Evolutionary conservation across 2,797 vertebrate genomes (phyloP), one percentile per base, ranked within the genome.

Genomic region (Phrynocephalus guinanensis): DNA sequence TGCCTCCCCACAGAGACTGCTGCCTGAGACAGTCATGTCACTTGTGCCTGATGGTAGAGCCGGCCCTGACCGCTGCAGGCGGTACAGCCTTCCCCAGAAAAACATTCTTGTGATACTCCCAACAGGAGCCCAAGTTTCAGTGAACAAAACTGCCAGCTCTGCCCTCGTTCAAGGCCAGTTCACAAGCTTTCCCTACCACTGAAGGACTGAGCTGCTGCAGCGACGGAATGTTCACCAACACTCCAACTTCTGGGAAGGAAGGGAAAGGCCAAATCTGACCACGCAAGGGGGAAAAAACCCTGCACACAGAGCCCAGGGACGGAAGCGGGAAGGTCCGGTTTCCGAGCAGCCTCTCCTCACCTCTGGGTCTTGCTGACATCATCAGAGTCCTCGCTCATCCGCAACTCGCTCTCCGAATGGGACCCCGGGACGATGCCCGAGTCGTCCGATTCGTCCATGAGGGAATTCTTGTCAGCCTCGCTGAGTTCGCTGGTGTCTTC

Each of bases 351-450:
- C 56, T 30, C 24, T 66, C 44, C 87, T 88, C 71, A 98, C 98
- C 97, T 98, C 93, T 98, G 97, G 72, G 98, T 96, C 81, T 98
- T 98, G 30, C 91, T 96, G 86, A 97, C 97, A 0, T 95, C 96
- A 91, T 97, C 97, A 82, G 96, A 96, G 91, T 96, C 98, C 33
- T 98, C 97, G 0, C 88, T 76, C 83, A 93, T 90, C 0, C 95
- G 93, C 44, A 95, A 91, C 8, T 92, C 95, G 0, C 91, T 96
- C 83, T 96, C 98, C 0, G 97, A 97, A 87, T 98, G 98, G 77
- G 98, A 98, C 1, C 98, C 98, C 0, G 98, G 98, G 92, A 98
- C 97, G 91, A 98, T 96, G 79, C 97, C 98, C 0, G 97, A 93
- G 82, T 96, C 96, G 0, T 98, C 98, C 0, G 97, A 95, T 87